Percentiles rank a stretch among this genome's conserved stretches.
Evolutionary conservation across 2,888 invertebrate species (phyloP).

Genomic region (Patella caerulea): DNA sequence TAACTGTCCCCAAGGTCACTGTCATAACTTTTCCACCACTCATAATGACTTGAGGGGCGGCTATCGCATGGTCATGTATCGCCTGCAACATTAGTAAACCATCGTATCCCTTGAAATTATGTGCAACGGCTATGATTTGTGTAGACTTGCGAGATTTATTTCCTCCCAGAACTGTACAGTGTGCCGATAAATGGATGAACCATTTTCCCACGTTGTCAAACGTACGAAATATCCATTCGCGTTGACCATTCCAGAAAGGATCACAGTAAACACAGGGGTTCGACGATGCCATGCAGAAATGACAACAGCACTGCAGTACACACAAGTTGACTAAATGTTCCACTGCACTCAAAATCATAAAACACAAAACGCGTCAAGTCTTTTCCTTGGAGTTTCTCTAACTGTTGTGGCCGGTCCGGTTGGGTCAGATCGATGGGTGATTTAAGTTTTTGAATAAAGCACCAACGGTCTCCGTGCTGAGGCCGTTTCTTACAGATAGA

Average conservation of each 20-base stretch:
- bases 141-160: not conserved
- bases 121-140: not conserved
- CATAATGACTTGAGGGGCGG: not conserved
- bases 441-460: not conserved
- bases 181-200: not conserved
- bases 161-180: not conserved
- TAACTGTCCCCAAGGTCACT: not conserved
- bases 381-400: not conserved
- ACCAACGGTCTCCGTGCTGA: not conserved
- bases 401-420: not conserved
- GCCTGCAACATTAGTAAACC: not conserved
- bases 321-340: not conserved
- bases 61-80: not conserved
- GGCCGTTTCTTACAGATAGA: not conserved
- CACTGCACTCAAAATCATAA: not conserved
- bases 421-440: not conserved
- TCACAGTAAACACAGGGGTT: not conserved
- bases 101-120: constrained; percentile 8
- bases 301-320: too few relatives aligned
- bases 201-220: not conserved
- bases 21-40: not conserved
- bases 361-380: not conserved
- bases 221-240: not conserved
- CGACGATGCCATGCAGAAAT: not conserved
- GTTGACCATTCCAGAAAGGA: not conserved